Percentiles rank a stretch among this genome's conserved stretches.
These are phyloP conservation scores for Aphelocoma coerulescens DNA, from an alignment of 2,113 vertebrate genomes.

Conservation along the genomic window DNA sequence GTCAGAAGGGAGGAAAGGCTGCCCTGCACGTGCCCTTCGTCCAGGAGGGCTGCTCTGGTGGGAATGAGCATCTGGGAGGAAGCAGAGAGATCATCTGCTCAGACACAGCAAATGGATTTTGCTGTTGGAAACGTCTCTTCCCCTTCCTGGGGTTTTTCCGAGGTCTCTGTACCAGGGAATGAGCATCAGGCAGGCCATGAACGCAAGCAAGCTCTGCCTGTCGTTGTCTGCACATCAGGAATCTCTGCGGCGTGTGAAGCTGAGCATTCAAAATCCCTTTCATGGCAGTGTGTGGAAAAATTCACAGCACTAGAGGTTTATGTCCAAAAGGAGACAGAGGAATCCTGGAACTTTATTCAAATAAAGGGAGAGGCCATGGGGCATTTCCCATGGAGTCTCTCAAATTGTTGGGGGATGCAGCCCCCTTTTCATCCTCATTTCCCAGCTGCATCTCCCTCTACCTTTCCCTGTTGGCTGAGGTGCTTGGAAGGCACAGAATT, in stretches of 20 bases:
- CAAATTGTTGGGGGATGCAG: not conserved
- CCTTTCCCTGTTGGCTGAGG: not conserved
- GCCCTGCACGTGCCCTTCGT: fast-evolving
- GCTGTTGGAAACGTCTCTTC: not conserved
- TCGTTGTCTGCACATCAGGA: not conserved
- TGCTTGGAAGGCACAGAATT: not conserved
- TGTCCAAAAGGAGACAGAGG: not conserved
- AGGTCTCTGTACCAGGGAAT: not conserved
- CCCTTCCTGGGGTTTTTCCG: fast-evolving
- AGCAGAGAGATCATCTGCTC: not conserved
- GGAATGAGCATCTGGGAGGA: not conserved
- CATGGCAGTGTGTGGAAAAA: fast-evolving
- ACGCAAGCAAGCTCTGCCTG: not conserved
- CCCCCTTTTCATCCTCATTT: not conserved
- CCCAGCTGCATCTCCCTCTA: not conserved
- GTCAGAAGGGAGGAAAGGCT: not conserved
- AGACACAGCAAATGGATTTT: not conserved
- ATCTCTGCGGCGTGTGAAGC: fast-evolving
- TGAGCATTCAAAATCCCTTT: not conserved
- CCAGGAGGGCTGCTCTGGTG: not conserved
- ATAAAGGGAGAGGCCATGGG: not conserved
- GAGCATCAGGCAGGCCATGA: not conserved
- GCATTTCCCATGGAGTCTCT: not conserved
- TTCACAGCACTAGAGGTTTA: fast-evolving
- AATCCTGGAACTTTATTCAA: not conserved